Evolutionary conservation across 2,888 invertebrate genomes (phyloP).

Genomic region (Adela reaumurella): DNA sequence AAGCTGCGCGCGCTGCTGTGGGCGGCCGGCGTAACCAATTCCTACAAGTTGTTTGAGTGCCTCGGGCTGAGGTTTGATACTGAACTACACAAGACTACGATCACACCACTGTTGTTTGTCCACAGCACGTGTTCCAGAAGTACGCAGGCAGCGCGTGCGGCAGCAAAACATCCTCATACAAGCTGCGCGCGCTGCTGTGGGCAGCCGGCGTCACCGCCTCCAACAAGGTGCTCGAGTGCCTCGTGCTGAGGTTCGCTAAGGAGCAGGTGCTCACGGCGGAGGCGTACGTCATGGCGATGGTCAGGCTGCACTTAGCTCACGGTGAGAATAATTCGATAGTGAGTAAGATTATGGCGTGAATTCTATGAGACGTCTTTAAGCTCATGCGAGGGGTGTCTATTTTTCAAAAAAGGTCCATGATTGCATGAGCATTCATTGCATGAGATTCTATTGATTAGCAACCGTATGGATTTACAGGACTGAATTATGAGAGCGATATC

Average conservation of each 20-base stretch:
- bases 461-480: too few relatives aligned
- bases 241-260: conserved; percentile 64
- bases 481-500: too few relatives aligned
- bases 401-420: neutral
- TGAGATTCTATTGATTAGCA: too few relatives aligned
- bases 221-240: conserved; percentile 71
- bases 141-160: conserved; percentile 16
- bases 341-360: too few relatives aligned
- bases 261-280: conserved; percentile 56
- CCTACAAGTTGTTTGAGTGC: conserved; percentile 68
- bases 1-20: conserved; percentile 57
- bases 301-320: conserved; percentile 31
- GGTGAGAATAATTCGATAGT: too few relatives aligned
- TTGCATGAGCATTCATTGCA: neutral
- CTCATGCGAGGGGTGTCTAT: neutral
- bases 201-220: conserved; percentile 67
- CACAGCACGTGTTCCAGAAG: conserved; percentile 21
- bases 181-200: conserved; percentile 62
- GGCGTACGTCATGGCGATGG: conserved; percentile 59
- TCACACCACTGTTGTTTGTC: too few relatives aligned
- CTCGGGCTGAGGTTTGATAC: conserved; percentile 64
- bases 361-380: neutral
- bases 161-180: conserved; percentile 60
- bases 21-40: conserved; percentile 65
- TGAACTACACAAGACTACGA: too few relatives aligned